Evolutionary conservation across 2,113 vertebrate genomes (phyloP).

Genomic region (Columbina picui): DNA sequence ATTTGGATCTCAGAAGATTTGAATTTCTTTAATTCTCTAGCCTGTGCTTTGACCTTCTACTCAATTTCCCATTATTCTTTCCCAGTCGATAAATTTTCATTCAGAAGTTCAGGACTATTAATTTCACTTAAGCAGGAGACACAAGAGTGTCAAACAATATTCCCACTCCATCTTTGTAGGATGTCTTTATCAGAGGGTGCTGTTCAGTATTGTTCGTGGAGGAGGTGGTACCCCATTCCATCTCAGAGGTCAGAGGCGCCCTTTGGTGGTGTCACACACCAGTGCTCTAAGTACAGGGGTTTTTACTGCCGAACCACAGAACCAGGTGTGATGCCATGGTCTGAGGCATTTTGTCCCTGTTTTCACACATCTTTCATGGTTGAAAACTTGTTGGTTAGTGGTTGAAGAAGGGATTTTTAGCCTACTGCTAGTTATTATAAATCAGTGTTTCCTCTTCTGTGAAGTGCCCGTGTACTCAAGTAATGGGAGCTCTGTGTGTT

Average conservation of each 20-base stretch:
- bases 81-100: neutral
- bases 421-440: neutral
- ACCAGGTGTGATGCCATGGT: accelerated
- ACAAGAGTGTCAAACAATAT: neutral
- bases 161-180: neutral
- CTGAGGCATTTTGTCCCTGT: neutral
- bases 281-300: accelerated
- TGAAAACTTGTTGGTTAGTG: neutral
- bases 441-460: neutral
- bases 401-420: neutral
- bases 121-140: neutral
- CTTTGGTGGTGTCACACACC: neutral
- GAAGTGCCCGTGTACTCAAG: neutral
- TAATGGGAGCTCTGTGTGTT: neutral
- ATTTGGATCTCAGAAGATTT: neutral
- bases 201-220: neutral
- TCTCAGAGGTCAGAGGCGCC: neutral
- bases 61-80: neutral
- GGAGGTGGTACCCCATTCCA: neutral
- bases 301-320: neutral
- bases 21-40: neutral
- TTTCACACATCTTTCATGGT: neutral
- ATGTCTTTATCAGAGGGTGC: neutral
- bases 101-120: neutral
- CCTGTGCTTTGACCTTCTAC: neutral